These are phyloP conservation scores for Pygoscelis antarcticus DNA, from an alignment of 2,113 vertebrate genomes.

Conservation along the genomic window DNA sequence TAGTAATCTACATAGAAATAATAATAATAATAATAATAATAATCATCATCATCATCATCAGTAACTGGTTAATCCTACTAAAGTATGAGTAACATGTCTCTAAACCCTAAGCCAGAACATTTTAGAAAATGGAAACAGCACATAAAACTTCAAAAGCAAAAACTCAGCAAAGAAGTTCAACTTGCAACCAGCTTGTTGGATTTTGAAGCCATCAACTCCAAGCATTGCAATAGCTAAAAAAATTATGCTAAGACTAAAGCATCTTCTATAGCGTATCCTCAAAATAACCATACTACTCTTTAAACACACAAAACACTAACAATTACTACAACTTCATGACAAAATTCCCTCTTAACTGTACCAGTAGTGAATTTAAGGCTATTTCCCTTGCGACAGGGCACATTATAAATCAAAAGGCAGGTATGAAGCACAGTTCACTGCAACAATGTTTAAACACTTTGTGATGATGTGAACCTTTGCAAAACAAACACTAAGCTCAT, in stretches of 20 bases:
- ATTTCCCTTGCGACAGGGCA: not conserved
- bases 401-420: not conserved
- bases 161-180: not conserved
- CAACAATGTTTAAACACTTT: not conserved
- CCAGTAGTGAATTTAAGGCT: not conserved
- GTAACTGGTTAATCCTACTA: not conserved
- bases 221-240: not conserved
- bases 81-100: not conserved
- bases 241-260: not conserved
- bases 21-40: not conserved
- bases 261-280: not conserved
- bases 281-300: not conserved
- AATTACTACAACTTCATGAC: not conserved
- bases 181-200: not conserved
- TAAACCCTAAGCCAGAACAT: not conserved
- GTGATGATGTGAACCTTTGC: not conserved
- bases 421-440: not conserved
- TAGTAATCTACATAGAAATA: not conserved
- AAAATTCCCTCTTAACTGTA: not conserved
- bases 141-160: not conserved
- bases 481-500: not conserved
- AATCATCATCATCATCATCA: too few species aligned
- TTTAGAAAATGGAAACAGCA: not conserved
- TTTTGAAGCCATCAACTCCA: not conserved
- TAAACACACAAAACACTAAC: not conserved